Conservation (phyloP, 2,797 vertebrate genomes). For the Antennarius maculatus region DNA sequence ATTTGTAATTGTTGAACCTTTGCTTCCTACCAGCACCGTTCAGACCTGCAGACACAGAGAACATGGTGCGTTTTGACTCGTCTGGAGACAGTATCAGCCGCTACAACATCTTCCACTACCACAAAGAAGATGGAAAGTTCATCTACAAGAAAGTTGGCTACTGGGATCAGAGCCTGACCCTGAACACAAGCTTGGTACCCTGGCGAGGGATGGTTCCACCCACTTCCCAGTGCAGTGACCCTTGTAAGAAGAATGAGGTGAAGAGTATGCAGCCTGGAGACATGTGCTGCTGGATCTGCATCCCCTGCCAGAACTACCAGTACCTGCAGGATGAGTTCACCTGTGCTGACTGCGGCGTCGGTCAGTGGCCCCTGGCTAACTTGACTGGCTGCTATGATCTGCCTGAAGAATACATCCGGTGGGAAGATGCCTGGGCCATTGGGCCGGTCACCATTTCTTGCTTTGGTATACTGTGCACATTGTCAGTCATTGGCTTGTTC, state of each 20-base stretch:
- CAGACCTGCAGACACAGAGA: conserved; percentile 88
- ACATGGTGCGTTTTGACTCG: conserved; percentile 88
- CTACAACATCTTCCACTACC: conserved; percentile 98
- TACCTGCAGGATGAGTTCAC: conserved; percentile 94
- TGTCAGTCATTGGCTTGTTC: conserved; percentile 91
- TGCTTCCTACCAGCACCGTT: conserved; percentile 87
- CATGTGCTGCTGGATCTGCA: conserved; percentile 99
- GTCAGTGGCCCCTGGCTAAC: conserved; percentile 93
- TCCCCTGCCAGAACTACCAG: conserved; percentile 94
- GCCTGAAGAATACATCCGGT: conserved; percentile 96
- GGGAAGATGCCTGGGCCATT: conserved; percentile 96
- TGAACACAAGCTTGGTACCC: conserved; percentile 87
- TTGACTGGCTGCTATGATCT: conserved; percentile 93
- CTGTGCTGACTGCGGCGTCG: conserved; percentile 92
- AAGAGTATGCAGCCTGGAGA: conserved; percentile 99
- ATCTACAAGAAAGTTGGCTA: conserved; percentile 94
- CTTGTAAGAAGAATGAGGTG: conserved; percentile 94
- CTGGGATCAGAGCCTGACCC: conserved; percentile 91
- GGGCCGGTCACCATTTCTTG: conserved; percentile 95
- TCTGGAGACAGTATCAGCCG: conserved; percentile 94
- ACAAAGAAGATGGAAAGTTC: conserved; percentile 85
- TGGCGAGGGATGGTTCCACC: conserved; percentile 86
- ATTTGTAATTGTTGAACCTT: conserved; percentile 8
- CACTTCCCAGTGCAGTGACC: conserved; percentile 97
- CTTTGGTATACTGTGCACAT: conserved; percentile 92